phyloP scores from a whole-genome alignment of 2,888 invertebrate genomes.

The Diarsia dahlii region DNA sequence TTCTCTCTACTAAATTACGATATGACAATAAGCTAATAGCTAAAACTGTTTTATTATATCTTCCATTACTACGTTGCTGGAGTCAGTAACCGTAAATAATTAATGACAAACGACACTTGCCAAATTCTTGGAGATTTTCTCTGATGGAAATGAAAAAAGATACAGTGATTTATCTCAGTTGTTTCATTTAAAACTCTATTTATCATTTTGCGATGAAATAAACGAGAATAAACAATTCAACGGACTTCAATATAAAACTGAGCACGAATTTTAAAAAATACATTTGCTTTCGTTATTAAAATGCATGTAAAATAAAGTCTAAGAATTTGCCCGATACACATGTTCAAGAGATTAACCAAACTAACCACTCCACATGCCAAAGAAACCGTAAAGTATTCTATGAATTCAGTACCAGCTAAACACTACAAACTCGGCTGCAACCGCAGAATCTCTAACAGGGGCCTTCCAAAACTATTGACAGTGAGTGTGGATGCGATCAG shows the following conservation, averaged over 20 bases:
- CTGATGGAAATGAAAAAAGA: constrained; percentile 57
- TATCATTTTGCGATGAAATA: constrained; percentile 54
- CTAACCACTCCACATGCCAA: constrained; percentile 78
- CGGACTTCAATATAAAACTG: constrained; percentile 20
- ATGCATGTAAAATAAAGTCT: constrained; percentile 59
- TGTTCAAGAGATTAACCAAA: constrained; percentile 80
- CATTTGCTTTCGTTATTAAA: constrained; percentile 32
- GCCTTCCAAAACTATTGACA: constrained; percentile 90
- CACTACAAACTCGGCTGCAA: constrained; percentile 82
- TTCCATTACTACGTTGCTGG: constrained; percentile 37
- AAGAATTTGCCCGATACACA: constrained; percentile 77
- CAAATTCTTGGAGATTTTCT: constrained; percentile 61
- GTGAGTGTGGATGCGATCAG: constrained; percentile 91
- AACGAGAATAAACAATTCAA: constrained; percentile 31
- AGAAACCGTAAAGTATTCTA: constrained; percentile 87
- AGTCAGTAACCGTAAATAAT: constrained; percentile 57
- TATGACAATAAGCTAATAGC: neutral
- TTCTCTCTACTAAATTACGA: neutral
- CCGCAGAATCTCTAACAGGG: constrained; percentile 89
- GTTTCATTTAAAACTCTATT: constrained; percentile 66
- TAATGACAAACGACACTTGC: constrained; percentile 62
- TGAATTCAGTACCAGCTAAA: constrained; percentile 84
- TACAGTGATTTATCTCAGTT: constrained; percentile 60
- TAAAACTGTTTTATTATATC: constrained; percentile 15
- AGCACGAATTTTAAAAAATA: neutral